These are phyloP conservation scores for Ptyas mucosa DNA, from an alignment of 2,113 vertebrate genomes.

Conservation along the genomic window DNA sequence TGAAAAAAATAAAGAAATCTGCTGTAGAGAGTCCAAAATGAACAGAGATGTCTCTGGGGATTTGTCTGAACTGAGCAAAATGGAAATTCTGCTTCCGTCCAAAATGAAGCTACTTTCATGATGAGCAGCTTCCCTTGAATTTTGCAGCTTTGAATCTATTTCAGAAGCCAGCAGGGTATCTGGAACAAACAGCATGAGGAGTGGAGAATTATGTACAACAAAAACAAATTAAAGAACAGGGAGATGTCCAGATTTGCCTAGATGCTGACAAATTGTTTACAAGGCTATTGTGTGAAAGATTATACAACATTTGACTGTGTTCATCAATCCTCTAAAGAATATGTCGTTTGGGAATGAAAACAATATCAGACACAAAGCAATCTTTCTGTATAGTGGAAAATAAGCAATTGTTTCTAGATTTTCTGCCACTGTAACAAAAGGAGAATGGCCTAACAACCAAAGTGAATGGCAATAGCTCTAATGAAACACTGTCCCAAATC, in stretches of 20 bases:
- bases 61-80: conserved; percentile 13
- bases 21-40: neutral
- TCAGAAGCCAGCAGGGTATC: neutral
- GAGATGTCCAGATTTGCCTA: neutral
- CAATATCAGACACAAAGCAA: neutral
- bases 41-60: neutral
- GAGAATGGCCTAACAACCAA: neutral
- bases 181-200: conserved; percentile 1
- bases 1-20: neutral
- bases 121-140: neutral
- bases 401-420: neutral
- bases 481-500: neutral
- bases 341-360: neutral
- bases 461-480: neutral
- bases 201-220: neutral
- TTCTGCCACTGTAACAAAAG: neutral
- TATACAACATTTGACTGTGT: neutral
- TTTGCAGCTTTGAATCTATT: conserved; percentile 8
- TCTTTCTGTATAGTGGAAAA: neutral
- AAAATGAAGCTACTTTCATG: neutral
- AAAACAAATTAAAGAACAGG: neutral
- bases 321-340: neutral
- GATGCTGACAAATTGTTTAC: neutral
- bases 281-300: neutral
- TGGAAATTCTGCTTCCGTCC: conserved; percentile 9